A percentile compares a stretch with the other conserved stretches of the same genome.
Conservation (phyloP, 2,113 vertebrate genomes). For the Prochilodus magdalenae region DNA sequence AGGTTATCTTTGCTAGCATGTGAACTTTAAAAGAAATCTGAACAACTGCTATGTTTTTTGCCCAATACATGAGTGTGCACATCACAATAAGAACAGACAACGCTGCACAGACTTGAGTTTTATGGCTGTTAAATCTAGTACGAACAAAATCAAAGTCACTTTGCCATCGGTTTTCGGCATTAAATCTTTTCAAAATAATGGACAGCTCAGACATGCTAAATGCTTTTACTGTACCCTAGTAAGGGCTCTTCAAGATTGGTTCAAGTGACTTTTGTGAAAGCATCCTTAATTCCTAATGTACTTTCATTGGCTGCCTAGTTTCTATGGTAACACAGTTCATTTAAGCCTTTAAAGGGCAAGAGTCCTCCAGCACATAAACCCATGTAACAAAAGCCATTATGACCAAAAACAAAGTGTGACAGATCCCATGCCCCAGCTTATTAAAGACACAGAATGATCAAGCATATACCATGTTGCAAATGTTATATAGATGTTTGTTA, state of each 20-base stretch:
- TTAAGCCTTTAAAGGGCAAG: slow-evolving; percentile 2
- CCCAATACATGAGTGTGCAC: background rate
- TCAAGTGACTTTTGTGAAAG: background rate
- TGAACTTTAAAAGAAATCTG: background rate
- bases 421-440: slow-evolving; percentile 10
- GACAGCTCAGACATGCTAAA: background rate
- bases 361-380: background rate
- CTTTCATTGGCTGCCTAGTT: slow-evolving; percentile 11
- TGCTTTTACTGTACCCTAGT: slow-evolving; percentile 48
- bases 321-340: slow-evolving; percentile 10
- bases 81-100: background rate
- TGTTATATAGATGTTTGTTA: background rate
- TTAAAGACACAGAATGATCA: background rate
- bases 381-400: slow-evolving; percentile 9
- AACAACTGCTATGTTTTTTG: background rate
- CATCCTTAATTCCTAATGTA: background rate
- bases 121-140: background rate
- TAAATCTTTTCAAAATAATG: slow-evolving; percentile 6
- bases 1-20: background rate
- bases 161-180: background rate
- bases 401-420: background rate
- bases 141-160: background rate
- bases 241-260: slow-evolving; percentile 52
- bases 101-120: background rate
- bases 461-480: background rate